These are phyloP conservation scores for Burhinus oedicnemus DNA, from an alignment of 2,113 vertebrate species.

Conservation along the genomic window DNA sequence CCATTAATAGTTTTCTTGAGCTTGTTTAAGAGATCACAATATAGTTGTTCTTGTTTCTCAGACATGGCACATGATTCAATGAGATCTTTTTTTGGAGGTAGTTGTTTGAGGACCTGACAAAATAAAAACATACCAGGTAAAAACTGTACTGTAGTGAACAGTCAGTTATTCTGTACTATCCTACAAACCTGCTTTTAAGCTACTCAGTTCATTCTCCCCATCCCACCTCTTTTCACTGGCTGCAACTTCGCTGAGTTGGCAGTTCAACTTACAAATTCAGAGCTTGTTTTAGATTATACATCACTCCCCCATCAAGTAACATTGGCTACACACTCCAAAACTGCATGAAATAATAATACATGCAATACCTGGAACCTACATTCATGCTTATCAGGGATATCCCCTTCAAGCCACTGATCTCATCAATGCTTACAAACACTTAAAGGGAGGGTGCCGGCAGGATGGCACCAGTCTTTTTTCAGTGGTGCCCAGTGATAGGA, in stretches of 20 bases:
- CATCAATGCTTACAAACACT: no score
- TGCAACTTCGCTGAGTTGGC: neutral
- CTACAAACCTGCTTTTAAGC: neutral
- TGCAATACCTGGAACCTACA: neutral
- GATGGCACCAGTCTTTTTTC: no score
- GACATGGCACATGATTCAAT: conserved; percentile 89
- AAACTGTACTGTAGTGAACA: neutral
- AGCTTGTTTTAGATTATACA: neutral
- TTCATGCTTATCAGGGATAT: neutral
- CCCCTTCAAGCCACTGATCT: neutral
- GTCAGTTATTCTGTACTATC: neutral
- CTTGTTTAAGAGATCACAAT: conserved; percentile 82
- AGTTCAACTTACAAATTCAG: neutral
- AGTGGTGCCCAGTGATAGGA: no score
- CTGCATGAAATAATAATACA: neutral
- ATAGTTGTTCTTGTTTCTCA: conserved; percentile 87
- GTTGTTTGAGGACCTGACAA: conserved; percentile 90
- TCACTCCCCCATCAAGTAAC: neutral
- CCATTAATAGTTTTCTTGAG: conserved; percentile 80
- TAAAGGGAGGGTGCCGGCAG: no score
- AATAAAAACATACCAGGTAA: neutral
- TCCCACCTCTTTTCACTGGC: neutral
- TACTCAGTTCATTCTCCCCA: neutral
- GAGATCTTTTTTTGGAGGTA: conserved; percentile 89
- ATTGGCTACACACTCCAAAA: neutral